Evolutionary conservation across 2,113 vertebrate genomes (phyloP).

Genomic region (Corynorhinus townsendii): DNA sequence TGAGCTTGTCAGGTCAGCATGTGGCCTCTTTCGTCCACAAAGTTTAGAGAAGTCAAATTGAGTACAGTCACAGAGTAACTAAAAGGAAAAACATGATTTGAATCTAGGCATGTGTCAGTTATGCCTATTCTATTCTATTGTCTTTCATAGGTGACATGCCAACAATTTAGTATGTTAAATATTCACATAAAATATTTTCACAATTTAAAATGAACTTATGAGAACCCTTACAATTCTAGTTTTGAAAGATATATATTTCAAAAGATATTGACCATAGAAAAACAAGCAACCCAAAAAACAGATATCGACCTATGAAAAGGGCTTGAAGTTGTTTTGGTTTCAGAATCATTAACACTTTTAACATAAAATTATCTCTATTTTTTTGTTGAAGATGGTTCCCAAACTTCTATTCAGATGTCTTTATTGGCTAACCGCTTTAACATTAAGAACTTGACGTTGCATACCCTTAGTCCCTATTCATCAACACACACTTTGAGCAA

Average conservation of each 20-base stretch:
- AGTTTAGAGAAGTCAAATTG: neutral
- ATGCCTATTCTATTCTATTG: neutral
- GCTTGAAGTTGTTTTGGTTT: neutral
- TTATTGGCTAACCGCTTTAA: neutral
- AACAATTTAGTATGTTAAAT: neutral
- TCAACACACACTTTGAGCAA: neutral
- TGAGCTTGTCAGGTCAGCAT: too few species aligned
- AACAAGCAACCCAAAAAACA: too few species aligned
- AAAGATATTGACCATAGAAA: neutral
- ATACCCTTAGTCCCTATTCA: neutral
- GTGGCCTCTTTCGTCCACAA: too few species aligned
- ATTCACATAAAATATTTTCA: neutral
- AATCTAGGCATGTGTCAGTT: neutral
- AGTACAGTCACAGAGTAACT: neutral
- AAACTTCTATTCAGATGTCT: neutral
- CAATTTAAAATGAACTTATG: neutral
- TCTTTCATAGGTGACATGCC: neutral
- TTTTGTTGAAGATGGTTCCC: neutral
- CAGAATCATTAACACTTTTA: neutral
- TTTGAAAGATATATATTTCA: neutral
- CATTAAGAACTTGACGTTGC: neutral
- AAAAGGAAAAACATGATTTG: neutral
- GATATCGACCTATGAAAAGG: neutral
- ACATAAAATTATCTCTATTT: neutral
- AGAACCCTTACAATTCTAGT: neutral